Base-by-base conservation (phyloP, 2,888 invertebrate genomes). In the Bursaphelenchus okinawaensis region DNA sequence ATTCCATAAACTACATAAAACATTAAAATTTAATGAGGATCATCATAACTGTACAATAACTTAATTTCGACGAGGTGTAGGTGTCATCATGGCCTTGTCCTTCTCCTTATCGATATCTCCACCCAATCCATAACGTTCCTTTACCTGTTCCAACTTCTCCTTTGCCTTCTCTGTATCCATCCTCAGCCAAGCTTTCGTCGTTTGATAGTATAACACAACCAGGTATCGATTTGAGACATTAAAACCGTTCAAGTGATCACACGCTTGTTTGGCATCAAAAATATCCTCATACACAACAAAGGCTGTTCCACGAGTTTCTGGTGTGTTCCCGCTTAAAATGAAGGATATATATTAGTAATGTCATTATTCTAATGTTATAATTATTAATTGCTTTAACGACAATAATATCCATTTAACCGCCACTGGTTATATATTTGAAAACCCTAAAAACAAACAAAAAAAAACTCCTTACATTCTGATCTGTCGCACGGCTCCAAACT, bases 261-360 rank as follows among this genome's bases (percentile, higher is more conserved):
- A 99, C 4, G 98, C 98, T 86, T 96, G 96, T 85, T 99, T 99
- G 0, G 98, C 98, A 87, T 98, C 98, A 86, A 98, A 99, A 80
- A 99, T 98, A 83, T 99, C 98, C 86, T 98, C 98, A 84, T 95
- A 98, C 0, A 99, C 93, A 56, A 99, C 95, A 88, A 96, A 98
- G 20, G 98, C 98, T 29, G 98, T 98, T 60, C 98, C 98, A 84
- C 93, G 88, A 0, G 95, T 93, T 85, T 98, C 96, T 16, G 94
- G 91, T 24, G 95, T 96, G 82, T 94, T 96, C 0, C 96, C 96
- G 29, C 86, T 93, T 84, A 52, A 69, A 64, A 55, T n/a, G 7
- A 16, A 40, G 4, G 54, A 27, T 27, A 24, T 52, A 50, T 31
- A 12, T 20, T n/a, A 20, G 7, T 8, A 59, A 31, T 23, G 22